These are phyloP conservation scores for Psittacula echo DNA, from an alignment of 2,797 vertebrate genomes.

Conservation along the genomic window DNA sequence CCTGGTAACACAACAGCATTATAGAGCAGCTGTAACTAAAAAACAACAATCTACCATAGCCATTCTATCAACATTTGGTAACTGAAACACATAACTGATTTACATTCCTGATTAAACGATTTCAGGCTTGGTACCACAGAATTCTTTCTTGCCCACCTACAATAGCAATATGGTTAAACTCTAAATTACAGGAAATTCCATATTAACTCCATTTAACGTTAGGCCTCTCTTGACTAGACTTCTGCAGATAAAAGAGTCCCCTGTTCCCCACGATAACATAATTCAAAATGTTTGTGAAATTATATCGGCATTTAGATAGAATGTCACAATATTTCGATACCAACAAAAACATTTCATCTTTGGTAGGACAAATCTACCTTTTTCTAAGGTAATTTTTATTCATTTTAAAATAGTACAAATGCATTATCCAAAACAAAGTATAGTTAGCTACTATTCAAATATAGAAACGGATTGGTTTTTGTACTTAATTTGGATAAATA, in stretches of 20 bases:
- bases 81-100: conserved; percentile 68
- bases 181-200: conserved; percentile 48
- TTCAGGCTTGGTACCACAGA: conserved; percentile 66
- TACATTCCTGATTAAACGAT: conserved; percentile 70
- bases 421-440: neutral
- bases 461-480: neutral
- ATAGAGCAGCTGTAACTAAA: conserved; percentile 59
- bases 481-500: neutral
- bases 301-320: neutral
- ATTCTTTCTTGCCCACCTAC: conserved; percentile 33
- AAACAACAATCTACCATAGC: conserved; percentile 47
- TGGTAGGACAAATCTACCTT: neutral
- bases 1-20: conserved; percentile 49
- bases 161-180: conserved; percentile 32
- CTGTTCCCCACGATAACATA: neutral
- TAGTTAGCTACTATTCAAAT: neutral
- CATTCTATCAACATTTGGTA: conserved; percentile 62
- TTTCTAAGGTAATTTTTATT: neutral
- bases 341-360: conserved; percentile 20
- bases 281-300: conserved; percentile 15
- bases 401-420: neutral
- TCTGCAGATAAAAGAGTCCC: neutral
- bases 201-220: conserved; percentile 49
- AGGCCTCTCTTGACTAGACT: conserved; percentile 38
- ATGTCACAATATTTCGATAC: conserved; percentile 1